Base-by-base conservation (phyloP, 2,113 vertebrate species). In the Capreolus pygargus region DNA sequence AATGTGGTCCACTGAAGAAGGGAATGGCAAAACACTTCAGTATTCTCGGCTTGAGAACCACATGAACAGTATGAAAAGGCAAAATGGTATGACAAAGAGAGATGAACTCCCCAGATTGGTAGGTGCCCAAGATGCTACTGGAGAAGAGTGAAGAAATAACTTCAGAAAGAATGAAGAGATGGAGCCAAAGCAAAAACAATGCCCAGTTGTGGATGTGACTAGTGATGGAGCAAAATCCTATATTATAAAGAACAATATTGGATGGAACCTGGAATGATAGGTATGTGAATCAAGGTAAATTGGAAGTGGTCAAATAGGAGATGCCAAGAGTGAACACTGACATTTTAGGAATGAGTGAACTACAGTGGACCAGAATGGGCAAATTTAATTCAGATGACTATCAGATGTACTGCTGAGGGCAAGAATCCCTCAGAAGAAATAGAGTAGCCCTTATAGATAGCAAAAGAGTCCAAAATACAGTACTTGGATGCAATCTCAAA, bases 71-170 rank as follows among this genome's bases (percentile, higher is more conserved):
- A 70, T 70, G 67, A 70, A 70, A 70, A 70, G 19, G 67, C 67
- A 70, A 67, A 67, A 67, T 21, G 64, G 19, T 70, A 70, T 36
- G 67, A 23, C 19, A n/a, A 2, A 2, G 67, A 70, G 9, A 70
- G 19, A 39, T 36, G n/a, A 39, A 70, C 19, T 70, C 19, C 19
- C n/a, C n/a, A 70, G n/a, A n/a, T 70, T 0, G 0, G 19, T 23
- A 70, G 11, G 19, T 70, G n/a, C 19, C 67, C 67, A 70, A 0
- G 5, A 70, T 21, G 10, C 67, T 70, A 70, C n/a, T 70, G 67
- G n/a, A 39, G 67, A 70, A 36, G n/a, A 70, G 36, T 39, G 67
- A 39, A 70, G 67, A 70, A 21, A 17, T 70, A 70, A 70, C 19
- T 70, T 10, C 67, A 70, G n/a, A 70, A 39, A 70, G n/a, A 70